Evolutionary conservation across 2,797 vertebrate species (phyloP).

Genomic region (Eulemur mongoz): DNA sequence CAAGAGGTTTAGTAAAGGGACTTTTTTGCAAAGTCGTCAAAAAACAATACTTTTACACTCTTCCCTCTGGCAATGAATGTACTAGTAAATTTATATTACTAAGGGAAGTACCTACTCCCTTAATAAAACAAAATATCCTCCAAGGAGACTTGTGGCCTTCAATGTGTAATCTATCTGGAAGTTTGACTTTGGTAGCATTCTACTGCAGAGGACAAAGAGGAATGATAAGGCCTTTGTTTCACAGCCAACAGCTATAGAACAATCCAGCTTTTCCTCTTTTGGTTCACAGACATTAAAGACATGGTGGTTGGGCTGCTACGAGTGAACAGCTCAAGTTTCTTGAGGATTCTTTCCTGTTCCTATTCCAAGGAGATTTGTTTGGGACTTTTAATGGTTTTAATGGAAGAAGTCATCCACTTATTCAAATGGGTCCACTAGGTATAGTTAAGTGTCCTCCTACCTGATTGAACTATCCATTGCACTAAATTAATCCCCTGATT

Average conservation of each 20-base stretch:
- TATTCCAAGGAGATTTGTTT: slow-evolving; percentile 21
- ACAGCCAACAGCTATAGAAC: not conserved
- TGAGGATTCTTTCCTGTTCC: slow-evolving; percentile 8
- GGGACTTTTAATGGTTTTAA: not conserved
- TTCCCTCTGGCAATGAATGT: not conserved
- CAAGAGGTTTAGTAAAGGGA: not conserved
- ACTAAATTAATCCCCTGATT: slow-evolving; percentile 32
- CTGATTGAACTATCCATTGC: not conserved
- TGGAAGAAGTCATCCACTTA: slow-evolving; percentile 33
- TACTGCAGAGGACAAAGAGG: not conserved
- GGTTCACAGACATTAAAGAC: not conserved
- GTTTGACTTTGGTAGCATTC: not conserved
- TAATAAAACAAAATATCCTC: not conserved
- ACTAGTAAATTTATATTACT: not conserved
- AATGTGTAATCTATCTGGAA: not conserved
- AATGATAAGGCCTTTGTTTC: not conserved
- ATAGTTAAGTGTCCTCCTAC: not conserved
- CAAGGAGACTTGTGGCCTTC: not conserved
- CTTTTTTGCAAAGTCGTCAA: not conserved
- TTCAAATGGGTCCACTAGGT: slow-evolving; percentile 36
- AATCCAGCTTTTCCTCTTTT: not conserved
- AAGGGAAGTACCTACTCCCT: not conserved
- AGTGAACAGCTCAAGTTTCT: not conserved
- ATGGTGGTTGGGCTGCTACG: not conserved
- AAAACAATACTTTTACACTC: not conserved